Evolutionary conservation across 2,888 invertebrate species (phyloP).

Genomic region (Pycnomerus fuliginosus): DNA sequence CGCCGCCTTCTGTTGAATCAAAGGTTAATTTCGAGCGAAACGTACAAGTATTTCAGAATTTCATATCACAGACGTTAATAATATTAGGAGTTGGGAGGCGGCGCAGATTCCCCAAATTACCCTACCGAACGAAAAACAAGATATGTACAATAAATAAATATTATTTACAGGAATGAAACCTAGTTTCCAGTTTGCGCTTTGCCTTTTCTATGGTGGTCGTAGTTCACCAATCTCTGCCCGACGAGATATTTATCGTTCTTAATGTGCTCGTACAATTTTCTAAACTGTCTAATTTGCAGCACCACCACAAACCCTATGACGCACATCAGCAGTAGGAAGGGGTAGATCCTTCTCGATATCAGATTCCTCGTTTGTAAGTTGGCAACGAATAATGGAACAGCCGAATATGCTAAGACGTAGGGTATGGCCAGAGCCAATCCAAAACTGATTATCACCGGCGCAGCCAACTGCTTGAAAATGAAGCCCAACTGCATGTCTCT

Average conservation of each 20-base stretch:
- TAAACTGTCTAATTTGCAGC: conserved; percentile 91
- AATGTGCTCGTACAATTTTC: conserved; percentile 94
- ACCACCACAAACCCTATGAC: conserved; percentile 68
- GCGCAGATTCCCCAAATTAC: no score
- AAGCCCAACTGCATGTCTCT: conserved; percentile 88
- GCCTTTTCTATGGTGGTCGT: conserved; percentile 80
- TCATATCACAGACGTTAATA: no score
- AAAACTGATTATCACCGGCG: conserved; percentile 85
- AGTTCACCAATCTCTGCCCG: conserved; percentile 94
- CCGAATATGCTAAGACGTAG: conserved; percentile 82
- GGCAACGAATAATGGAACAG: conserved; percentile 67
- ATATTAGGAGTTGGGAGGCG: no score
- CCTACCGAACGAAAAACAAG: no score
- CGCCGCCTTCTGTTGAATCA: no score
- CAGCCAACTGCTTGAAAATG: conserved; percentile 81
- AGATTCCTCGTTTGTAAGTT: conserved; percentile 69
- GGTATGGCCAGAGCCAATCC: conserved; percentile 90
- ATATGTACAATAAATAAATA: no score
- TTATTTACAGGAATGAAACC: no score
- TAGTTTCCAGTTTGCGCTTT: conserved; percentile 57
- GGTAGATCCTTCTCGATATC: conserved; percentile 85
- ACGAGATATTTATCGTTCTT: conserved; percentile 99
- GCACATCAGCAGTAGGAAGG: conserved; percentile 75
- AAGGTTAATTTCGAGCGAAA: no score
- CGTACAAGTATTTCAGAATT: no score